Conservation (phyloP, 2,113 vertebrate species). For the Phyllopteryx taeniolatus region DNA sequence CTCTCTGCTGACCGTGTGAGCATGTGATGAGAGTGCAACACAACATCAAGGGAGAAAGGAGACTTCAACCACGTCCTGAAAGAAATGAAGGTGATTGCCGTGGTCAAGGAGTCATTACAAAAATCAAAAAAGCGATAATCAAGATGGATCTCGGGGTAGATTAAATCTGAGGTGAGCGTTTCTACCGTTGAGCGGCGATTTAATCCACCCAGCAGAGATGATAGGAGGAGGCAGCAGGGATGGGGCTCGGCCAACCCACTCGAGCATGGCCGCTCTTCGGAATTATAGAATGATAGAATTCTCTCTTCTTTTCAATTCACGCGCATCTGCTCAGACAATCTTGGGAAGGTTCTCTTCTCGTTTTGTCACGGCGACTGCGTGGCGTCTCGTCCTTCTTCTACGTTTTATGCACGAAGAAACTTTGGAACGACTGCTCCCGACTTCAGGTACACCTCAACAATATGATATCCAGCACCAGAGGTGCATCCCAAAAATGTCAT, state of each 20-base stretch:
- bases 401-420: no score
- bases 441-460: not conserved
- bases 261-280: slow-evolving; percentile 51
- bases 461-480: no score
- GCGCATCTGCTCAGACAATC: not conserved
- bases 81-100: slow-evolving; percentile 51
- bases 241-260: slow-evolving; percentile 60
- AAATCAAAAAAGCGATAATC: slow-evolving; percentile 46
- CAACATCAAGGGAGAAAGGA: slow-evolving; percentile 11
- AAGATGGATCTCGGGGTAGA: slow-evolving; percentile 73
- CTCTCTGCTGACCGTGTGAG: slow-evolving; percentile 66
- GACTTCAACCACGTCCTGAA: slow-evolving; percentile 48
- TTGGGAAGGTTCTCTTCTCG: not conserved
- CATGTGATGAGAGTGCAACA: slow-evolving; percentile 54
- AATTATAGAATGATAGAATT: no score
- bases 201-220: slow-evolving; percentile 76
- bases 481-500: no score
- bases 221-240: slow-evolving; percentile 70
- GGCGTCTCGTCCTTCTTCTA: not conserved
- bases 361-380: not conserved
- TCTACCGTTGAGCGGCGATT: slow-evolving; percentile 58
- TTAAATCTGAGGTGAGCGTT: slow-evolving; percentile 69
- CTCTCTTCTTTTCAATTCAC: not conserved
- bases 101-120: slow-evolving; percentile 38
- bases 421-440: no score